Evolutionary conservation across 92 coral and sea anemone species (phyloP), one percentile per base, ranked within the genome.

Genomic region (Zoanthus sansibaricus): DNA sequence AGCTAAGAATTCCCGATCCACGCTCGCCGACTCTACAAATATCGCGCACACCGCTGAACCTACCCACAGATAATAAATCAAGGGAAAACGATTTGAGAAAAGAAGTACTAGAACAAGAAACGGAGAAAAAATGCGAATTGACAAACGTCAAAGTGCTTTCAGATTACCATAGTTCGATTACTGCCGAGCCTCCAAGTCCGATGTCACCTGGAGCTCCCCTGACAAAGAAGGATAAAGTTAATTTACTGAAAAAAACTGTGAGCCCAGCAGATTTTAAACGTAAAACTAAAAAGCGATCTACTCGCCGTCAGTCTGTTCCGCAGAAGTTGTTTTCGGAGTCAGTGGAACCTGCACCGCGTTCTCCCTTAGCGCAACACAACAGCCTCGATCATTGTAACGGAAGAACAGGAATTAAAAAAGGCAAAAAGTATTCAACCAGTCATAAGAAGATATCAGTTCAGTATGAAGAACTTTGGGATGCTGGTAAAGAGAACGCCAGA

Each of bases 291-390:
- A 89, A 89, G 25, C 82, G 95, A 49, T 59, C 72, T 21, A 67
- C 90, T 33, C 90, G 96, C 33, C 92, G 95, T 20, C 93, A 93
- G 21, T 93, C 98, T 6, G 89, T 95, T 67, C 98, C 94, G 68
- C 98, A 95, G 79, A 93, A 95, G 76, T 87, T 95, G 54, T 95
- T 95, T 83, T 86, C 95, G 16, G 98, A 95, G 77, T 89, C 88
- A 9, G 94, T 88, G 48, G 91, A 89, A 14, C 92, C 93, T 2
- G 71, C 83, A 25, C 94, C 98, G 1, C 92, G 97, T 30, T 97
- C 99, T 14, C 99, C 99, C 7, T 88, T 97, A 37, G 94, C 95
- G 31, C 95, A 92, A 79, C 49, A 98, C 86, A 97, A 97, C 86
- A 75, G 88, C 42, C 83, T 92, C 15, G 93, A 80, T 32, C 84